Conservation (phyloP, 2,113 vertebrate genomes). For the Epinephelus lanceolatus region DNA sequence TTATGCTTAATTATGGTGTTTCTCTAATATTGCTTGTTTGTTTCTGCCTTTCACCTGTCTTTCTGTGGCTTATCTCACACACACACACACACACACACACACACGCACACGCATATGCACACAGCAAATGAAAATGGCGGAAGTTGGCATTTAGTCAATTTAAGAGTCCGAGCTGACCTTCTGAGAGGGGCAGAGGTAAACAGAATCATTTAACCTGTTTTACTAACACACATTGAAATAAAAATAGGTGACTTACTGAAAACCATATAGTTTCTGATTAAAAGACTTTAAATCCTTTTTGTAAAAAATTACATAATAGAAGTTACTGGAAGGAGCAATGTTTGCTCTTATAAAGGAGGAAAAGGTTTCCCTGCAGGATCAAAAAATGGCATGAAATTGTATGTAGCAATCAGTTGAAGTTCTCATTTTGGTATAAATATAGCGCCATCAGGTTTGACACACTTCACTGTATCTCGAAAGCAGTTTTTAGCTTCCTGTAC, state of each 20-base stretch:
- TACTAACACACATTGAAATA: background rate
- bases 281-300: background rate
- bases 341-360: background rate
- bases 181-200: constrained; percentile 13
- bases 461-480: background rate
- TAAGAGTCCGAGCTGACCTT: constrained; percentile 65
- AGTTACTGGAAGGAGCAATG: background rate
- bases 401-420: background rate
- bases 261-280: background rate
- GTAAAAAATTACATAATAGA: background rate
- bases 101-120: background rate
- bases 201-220: background rate
- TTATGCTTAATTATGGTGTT: too few species aligned
- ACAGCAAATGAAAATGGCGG: constrained; percentile 65
- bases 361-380: background rate
- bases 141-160: constrained; percentile 67
- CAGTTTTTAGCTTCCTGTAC: background rate
- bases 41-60: background rate
- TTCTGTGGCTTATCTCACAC: background rate
- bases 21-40: background rate
- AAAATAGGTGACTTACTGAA: background rate
- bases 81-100: background rate
- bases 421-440: background rate
- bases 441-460: background rate
- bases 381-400: background rate